A percentile compares a stretch with the other conserved stretches of the same genome.
phyloP scores from a whole-genome alignment of 2,888 invertebrate genomes.

The Chymomyza fuscimana region DNA sequence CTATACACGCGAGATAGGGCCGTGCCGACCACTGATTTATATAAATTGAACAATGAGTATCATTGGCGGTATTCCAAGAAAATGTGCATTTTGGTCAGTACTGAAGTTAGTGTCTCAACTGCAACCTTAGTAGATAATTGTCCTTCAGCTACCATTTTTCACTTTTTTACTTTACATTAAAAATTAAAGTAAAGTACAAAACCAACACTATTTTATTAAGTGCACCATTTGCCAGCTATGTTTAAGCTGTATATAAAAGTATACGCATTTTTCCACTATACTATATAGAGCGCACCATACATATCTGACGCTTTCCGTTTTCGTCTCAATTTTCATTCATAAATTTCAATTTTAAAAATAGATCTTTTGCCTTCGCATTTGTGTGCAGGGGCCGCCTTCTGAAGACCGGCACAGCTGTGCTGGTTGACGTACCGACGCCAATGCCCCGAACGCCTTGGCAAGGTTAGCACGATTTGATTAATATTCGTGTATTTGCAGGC shows the following conservation, averaged over 20 bases:
- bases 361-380: slow-evolving; percentile 30
- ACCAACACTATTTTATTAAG: not conserved
- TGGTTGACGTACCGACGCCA: slow-evolving; percentile 26
- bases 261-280: not conserved
- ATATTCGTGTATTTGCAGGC: slow-evolving; percentile 51
- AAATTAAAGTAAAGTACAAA: not conserved
- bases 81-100: too few relatives aligned
- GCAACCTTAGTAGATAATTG: not conserved
- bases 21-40: too few relatives aligned
- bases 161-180: not conserved
- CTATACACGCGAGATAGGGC: too few relatives aligned
- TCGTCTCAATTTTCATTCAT: slow-evolving; percentile 56
- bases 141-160: not conserved
- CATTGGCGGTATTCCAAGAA: too few relatives aligned
- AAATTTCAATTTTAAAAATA: slow-evolving; percentile 56
- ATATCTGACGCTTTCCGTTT: slow-evolving; percentile 22
- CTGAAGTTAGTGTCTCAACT: not conserved
- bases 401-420: slow-evolving; percentile 1
- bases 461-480: slow-evolving; percentile 52
- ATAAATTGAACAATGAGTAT: too few relatives aligned
- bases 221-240: not conserved
- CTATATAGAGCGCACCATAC: not conserved
- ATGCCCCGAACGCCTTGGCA: slow-evolving; percentile 24
- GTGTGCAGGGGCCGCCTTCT: slow-evolving; percentile 9
- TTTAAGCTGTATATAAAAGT: not conserved